phyloP scores from a whole-genome alignment of 2,113 vertebrate species.

The Nansenia antarctica region DNA sequence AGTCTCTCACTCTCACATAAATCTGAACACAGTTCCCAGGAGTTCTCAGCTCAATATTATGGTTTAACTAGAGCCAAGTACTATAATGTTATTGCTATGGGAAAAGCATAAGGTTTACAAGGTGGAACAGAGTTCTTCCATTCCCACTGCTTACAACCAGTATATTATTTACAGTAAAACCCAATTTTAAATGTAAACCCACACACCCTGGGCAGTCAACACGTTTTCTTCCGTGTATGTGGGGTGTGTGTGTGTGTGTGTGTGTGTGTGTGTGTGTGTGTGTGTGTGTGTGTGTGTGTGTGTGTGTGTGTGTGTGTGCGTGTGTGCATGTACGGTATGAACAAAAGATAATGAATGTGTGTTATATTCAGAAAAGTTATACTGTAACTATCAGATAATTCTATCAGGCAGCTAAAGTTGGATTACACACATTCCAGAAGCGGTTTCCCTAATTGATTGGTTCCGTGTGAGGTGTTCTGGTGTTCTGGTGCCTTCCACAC shows the following conservation, averaged over 20 bases:
- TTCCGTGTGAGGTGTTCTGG: neutral
- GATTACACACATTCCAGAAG: neutral
- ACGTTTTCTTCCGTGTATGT: neutral
- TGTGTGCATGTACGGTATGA: no score
- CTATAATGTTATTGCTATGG: neutral
- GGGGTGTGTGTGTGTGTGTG: neutral
- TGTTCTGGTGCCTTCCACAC: neutral
- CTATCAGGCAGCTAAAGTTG: neutral
- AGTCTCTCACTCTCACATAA: neutral
- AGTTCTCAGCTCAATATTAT: neutral
- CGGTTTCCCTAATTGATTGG: neutral
- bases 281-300: neutral
- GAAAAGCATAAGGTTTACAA: neutral
- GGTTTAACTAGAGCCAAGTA: neutral
- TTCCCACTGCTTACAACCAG: neutral
- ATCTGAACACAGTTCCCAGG: neutral
- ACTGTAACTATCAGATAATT: neutral
- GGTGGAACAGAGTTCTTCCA: conserved; percentile 5
- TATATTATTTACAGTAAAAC: neutral
- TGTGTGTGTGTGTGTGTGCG: neutral
- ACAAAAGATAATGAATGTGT: neutral
- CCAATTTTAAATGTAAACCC: no score
- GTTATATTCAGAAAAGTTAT: neutral
- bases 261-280: neutral
- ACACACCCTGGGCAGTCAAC: no score